Evolutionary conservation across 2,113 vertebrate genomes (phyloP).

Genomic region (Triplophysa siluroides): DNA sequence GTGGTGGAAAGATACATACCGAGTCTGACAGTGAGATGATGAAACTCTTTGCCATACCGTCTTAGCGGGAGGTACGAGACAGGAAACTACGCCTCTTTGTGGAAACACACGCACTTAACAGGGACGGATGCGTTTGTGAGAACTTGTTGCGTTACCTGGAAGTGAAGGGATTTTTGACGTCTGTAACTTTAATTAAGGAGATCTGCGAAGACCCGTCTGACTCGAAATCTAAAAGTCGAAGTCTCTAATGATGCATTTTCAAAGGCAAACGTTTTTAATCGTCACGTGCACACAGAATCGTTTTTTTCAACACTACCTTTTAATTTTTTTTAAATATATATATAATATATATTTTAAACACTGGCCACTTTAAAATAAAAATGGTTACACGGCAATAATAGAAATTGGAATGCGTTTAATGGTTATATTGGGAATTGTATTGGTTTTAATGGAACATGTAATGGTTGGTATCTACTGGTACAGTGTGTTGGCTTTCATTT

Average conservation of each 20-base stretch:
- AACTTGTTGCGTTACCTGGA: neutral
- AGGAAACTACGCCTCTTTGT: neutral
- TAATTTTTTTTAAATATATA: too few species aligned
- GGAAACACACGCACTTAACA: neutral
- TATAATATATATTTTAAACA: too few species aligned
- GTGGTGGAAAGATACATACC: neutral
- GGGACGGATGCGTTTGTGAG: neutral
- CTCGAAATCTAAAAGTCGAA: neutral
- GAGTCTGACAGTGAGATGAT: slow-evolving; percentile 24
- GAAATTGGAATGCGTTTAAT: too few species aligned
- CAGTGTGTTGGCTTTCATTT: too few species aligned
- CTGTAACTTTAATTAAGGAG: neutral
- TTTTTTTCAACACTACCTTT: too few species aligned
- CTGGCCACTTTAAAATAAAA: too few species aligned
- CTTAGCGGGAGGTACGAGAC: slow-evolving; percentile 24
- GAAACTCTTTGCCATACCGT: slow-evolving; percentile 4
- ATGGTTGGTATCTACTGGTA: too few species aligned
- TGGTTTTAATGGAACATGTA: too few species aligned
- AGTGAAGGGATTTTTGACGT: neutral
- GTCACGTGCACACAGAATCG: too few species aligned
- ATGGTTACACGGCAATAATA: too few species aligned
- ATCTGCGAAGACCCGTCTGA: slow-evolving; percentile 11
- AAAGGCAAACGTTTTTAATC: too few species aligned
- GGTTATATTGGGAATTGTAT: too few species aligned
- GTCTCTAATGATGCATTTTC: neutral